These are phyloP conservation scores for Ptychoptera albimana DNA, from an alignment of 2,888 invertebrate genomes.

Conservation along the genomic window DNA sequence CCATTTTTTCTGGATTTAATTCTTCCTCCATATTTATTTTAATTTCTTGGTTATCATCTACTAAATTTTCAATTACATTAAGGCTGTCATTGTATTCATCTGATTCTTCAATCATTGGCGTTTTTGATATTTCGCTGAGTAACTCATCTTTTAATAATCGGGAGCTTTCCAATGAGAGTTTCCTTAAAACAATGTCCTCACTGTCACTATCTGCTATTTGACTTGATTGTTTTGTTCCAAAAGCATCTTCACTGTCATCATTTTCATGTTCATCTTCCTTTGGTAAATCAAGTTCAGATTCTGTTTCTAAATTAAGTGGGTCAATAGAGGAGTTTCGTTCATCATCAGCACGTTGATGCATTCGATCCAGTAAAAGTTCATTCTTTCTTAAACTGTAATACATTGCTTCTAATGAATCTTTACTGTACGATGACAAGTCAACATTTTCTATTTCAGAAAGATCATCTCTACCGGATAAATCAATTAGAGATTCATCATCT, in stretches of 20 bases:
- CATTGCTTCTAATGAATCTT: conserved; percentile 16
- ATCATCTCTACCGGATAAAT: conserved; percentile 6
- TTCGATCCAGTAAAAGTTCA: conserved; percentile 19
- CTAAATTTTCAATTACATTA: too few species aligned
- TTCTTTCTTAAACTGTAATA: conserved; percentile 18
- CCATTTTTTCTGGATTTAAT: too few species aligned
- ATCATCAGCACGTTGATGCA: conserved; percentile 12
- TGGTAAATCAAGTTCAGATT: too few species aligned
- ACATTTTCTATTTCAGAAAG: conserved; percentile 12
- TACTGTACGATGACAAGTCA: conserved; percentile 12
- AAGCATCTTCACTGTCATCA: neutral
- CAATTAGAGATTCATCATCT: neutral
- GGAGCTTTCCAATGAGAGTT: neutral
- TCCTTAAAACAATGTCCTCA: conserved; percentile 2
- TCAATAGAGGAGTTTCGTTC: too few species aligned
- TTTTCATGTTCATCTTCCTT: neutral
- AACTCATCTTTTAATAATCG: neutral
- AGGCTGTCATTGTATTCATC: too few species aligned
- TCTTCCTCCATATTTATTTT: too few species aligned
- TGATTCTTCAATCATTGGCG: too few species aligned
- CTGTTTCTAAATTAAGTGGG: too few species aligned
- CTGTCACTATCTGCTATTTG: neutral
- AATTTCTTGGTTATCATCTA: too few species aligned
- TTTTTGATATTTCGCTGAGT: too few species aligned
- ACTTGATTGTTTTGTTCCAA: neutral